A percentile compares a stretch with the other conserved stretches of the same genome.
These are phyloP conservation scores for Chrysaora quinquecirrha DNA, from an alignment of 30 jellyfish, hydroid and myxozoan genomes.

Conservation along the genomic window DNA sequence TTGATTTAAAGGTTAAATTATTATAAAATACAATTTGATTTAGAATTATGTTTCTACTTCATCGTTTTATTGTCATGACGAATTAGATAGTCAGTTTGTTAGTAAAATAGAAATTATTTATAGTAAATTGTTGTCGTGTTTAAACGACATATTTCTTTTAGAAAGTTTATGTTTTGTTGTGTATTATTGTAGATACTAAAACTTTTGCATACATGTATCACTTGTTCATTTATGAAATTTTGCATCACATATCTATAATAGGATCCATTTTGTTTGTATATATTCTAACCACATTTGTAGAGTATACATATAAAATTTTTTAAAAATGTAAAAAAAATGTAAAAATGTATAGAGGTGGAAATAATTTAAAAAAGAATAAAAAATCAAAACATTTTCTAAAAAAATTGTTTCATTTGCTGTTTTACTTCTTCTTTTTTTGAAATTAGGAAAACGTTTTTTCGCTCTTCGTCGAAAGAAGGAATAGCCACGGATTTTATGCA, in stretches of 20 bases:
- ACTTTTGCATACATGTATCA: neutral
- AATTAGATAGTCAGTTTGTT: too few species aligned
- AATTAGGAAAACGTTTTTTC: too few species aligned
- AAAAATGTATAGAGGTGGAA: slow-evolving; percentile 57
- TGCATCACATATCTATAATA: neutral
- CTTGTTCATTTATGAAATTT: neutral
- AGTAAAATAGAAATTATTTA: neutral
- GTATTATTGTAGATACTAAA: neutral
- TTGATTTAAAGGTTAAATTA: too few species aligned
- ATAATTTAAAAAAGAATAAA: slow-evolving; percentile 49
- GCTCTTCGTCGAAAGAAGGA: too few species aligned
- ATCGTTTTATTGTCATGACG: too few species aligned
- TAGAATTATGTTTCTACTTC: too few species aligned
- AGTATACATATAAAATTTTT: slow-evolving; percentile 30
- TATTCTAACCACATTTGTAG: neutral
- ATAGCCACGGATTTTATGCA: too few species aligned
- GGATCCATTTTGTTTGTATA: neutral
- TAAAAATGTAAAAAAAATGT: slow-evolving; percentile 61
- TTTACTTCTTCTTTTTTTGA: neutral
- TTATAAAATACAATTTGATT: too few species aligned
- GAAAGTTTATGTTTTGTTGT: neutral
- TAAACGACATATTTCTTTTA: neutral
- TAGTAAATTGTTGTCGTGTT: neutral
- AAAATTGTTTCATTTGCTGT: too few species aligned
- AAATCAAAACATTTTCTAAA: neutral